Conservation (phyloP, 2,888 invertebrate genomes). For the Diaperis boleti region DNA sequence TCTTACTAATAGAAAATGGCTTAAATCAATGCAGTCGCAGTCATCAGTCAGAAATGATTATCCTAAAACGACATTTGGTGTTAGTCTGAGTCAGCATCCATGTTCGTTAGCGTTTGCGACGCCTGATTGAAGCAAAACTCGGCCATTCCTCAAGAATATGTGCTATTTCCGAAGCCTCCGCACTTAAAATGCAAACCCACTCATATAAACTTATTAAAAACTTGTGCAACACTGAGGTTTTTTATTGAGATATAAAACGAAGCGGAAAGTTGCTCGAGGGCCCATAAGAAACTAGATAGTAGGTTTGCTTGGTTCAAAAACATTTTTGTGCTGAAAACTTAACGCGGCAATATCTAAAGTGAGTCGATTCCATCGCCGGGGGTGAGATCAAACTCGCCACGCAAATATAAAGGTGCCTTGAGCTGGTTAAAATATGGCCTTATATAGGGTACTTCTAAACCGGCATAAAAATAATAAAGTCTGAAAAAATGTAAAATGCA, state of each 20-base stretch:
- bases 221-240: conserved; percentile 38
- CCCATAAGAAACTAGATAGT: conserved; percentile 56
- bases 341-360: conserved; percentile 59
- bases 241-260: conserved; percentile 55
- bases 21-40: conserved; percentile 61
- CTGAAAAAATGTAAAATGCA: conserved; percentile 49
- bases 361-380: conserved; percentile 54
- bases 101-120: conserved; percentile 55
- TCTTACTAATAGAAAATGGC: conserved; percentile 58
- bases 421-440: conserved; percentile 59
- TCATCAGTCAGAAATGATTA: conserved; percentile 62
- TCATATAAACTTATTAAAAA: conserved; percentile 44
- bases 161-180: conserved; percentile 20
- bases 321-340: conserved; percentile 59
- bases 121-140: conserved; percentile 41
- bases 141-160: conserved; percentile 25
- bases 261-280: conserved; percentile 53
- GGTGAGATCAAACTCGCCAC: conserved; percentile 49
- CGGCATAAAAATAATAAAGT: conserved; percentile 60
- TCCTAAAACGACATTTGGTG: conserved; percentile 58
- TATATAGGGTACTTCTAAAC: conserved; percentile 56
- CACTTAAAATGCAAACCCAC: conserved; percentile 38
- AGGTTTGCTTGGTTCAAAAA: conserved; percentile 57
- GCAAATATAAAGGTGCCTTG: conserved; percentile 56
- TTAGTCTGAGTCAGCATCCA: conserved; percentile 61